These are phyloP conservation scores for Oscheius onirici DNA, from an alignment of 2,888 invertebrate genomes.

Conservation along the genomic window DNA sequence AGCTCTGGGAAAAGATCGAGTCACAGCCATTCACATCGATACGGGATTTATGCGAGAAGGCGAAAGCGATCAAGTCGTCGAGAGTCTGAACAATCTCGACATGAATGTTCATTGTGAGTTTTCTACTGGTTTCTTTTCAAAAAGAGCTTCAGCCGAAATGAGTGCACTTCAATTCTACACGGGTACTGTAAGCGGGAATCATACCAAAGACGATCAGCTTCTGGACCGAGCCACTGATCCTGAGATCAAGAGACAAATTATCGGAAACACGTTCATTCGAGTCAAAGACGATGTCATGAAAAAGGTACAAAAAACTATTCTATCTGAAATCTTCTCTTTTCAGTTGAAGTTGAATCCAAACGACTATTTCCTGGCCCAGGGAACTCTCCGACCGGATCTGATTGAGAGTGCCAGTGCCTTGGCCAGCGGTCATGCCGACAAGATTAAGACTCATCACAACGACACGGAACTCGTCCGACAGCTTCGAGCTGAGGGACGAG, in stretches of 20 bases:
- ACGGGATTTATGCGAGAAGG: constrained; percentile 91
- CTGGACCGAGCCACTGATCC: constrained; percentile 78
- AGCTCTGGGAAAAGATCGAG: constrained; percentile 81
- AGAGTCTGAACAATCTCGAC: constrained; percentile 56
- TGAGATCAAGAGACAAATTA: constrained; percentile 96
- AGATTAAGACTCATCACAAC: constrained; percentile 99
- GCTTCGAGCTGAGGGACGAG: constrained; percentile 81
- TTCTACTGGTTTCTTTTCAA: neutral
- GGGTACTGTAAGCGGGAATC: constrained; percentile 41
- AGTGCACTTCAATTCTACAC: constrained; percentile 60
- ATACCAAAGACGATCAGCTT: constrained; percentile 28
- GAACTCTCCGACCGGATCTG: constrained; percentile 94
- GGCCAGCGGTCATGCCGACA: constrained; percentile 86
- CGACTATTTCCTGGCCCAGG: constrained; percentile 73
- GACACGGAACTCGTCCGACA: constrained; percentile 92
- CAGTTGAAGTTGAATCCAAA: constrained; percentile 88
- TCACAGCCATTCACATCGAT: constrained; percentile 96
- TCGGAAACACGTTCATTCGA: constrained; percentile 96
- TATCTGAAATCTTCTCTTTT: constrained; percentile 34
- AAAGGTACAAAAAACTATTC: constrained; percentile 22
- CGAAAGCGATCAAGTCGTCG: constrained; percentile 85
- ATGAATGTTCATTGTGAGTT: constrained; percentile 57
- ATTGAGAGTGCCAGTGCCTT: constrained; percentile 89
- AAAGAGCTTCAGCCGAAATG: constrained; percentile 55
- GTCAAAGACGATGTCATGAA: constrained; percentile 72